Base-by-base conservation (phyloP, 2,797 vertebrate species). In the Hydrolagus colliei region DNA sequence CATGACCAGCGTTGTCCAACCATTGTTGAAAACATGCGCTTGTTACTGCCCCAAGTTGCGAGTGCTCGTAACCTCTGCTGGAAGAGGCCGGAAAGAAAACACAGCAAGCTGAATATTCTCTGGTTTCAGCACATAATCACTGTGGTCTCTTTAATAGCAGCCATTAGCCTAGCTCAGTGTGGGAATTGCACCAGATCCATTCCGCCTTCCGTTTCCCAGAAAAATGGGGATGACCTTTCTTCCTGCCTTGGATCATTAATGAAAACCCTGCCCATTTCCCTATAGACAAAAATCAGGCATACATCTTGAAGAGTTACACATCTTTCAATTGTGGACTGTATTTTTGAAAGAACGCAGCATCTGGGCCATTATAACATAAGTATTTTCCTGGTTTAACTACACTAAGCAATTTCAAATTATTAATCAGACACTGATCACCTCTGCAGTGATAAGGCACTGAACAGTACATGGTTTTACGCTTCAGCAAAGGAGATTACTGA, bases 301-400 rank as follows among this genome's bases (percentile, higher is more conserved):
- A 71, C 65, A 84, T 41, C 79, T 84, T 84, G 22, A 84, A 84
- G 71, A 52, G 27, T 52, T 84, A 35, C 9, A 68, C 32, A 71
- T 41, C 65, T 84, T 84, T 52, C 68, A 71, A 71, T 11, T 52
- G 41, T 52, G 41, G 41, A 52, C 79, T 68, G 41, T 68, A 84
- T 68, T 41, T 52, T 84, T 71, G 35, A 84, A 84, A 68, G 79
- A 52, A 68, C 68, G 14, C 32, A 68, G n/a, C n/a, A 35, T 71
- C 16, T 61, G 41, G 20, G 14, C 79, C 14, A 84, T 68, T 52
- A 18, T 9, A 80, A 35, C 32, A 27, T 67, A 6, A 80, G 27
- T 80, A 80, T 63, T 79, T 32, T 80, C 65, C 62, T 71, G 32
- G 71, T 84, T 16, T 71, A 35, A 71, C 9, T 41, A 35, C 9